These are phyloP conservation scores for Phaethornis superciliosus DNA, from an alignment of 2,113 vertebrate genomes.

Conservation along the genomic window DNA sequence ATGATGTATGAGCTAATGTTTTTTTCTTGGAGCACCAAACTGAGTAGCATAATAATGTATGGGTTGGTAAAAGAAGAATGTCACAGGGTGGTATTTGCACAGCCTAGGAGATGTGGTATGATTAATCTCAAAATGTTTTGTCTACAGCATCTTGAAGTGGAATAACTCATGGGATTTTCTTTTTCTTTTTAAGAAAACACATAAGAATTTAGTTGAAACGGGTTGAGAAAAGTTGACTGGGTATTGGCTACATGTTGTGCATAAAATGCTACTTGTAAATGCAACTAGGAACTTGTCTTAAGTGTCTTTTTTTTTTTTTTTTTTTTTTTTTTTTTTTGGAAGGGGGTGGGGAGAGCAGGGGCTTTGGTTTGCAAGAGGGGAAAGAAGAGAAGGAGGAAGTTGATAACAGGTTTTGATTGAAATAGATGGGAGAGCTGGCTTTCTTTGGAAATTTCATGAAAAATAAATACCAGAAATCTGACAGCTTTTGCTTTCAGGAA, in stretches of 20 bases:
- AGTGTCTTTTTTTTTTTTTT: too few relatives aligned
- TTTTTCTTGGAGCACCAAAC: not conserved
- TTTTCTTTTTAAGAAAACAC: conserved; percentile 2
- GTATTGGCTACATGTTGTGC: not conserved
- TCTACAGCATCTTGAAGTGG: not conserved
- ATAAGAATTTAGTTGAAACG: not conserved
- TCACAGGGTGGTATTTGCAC: not conserved
- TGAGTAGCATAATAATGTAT: not conserved
- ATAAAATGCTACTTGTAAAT: not conserved
- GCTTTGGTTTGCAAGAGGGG: not conserved
- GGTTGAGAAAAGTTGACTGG: not conserved
- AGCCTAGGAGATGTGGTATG: not conserved
- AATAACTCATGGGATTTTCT: not conserved
- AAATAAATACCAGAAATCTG: not conserved
- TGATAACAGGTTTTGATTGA: not conserved
- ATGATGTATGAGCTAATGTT: not conserved
- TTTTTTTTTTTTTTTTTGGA: too few relatives aligned
- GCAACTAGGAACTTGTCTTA: not conserved
- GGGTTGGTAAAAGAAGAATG: not conserved
- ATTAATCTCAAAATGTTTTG: not conserved
- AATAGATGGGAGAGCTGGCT: not conserved
- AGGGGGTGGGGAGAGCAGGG: too few relatives aligned
- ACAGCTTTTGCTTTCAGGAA: not conserved
- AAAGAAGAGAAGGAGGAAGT: not conserved
- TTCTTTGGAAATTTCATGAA: not conserved